Evolutionary conservation across 2,888 invertebrate species (phyloP).

Genomic region (Julus scanicus): DNA sequence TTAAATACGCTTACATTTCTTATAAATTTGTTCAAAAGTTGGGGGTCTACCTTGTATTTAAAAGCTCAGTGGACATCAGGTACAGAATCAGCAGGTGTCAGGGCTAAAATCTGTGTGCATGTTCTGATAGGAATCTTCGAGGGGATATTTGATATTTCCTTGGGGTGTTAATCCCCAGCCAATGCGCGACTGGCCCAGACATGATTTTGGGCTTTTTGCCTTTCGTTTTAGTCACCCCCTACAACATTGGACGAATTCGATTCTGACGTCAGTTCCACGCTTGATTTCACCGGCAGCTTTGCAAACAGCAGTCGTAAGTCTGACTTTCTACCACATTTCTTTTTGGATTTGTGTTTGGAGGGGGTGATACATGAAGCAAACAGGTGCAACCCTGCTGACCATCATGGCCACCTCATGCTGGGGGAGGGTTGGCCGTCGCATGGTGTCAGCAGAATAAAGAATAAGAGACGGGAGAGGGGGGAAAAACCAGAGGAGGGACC

Average conservation of each 20-base stretch:
- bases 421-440: slow-evolving; percentile 27
- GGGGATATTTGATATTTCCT: not conserved
- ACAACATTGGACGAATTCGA: not conserved
- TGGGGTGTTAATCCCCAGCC: not conserved
- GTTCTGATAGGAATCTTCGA: not conserved
- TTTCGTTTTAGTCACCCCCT: not conserved
- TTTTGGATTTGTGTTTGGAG: not conserved
- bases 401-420: not conserved
- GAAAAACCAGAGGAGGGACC: slow-evolving; percentile 25
- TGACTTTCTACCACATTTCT: not conserved
- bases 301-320: slow-evolving; percentile 25
- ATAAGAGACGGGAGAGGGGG: slow-evolving; percentile 8
- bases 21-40: no score
- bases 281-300: slow-evolving; percentile 2
- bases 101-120: not conserved
- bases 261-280: slow-evolving; percentile 3
- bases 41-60: no score
- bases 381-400: slow-evolving; percentile 31
- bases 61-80: not conserved
- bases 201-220: not conserved
- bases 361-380: slow-evolving; percentile 13
- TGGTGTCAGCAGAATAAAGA: slow-evolving; percentile 20
- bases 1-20: no score
- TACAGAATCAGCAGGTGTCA: not conserved
- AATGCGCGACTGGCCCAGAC: not conserved